phyloP scores from a whole-genome alignment of 2,797 vertebrate species.

The Gymnothorax javanicus region DNA sequence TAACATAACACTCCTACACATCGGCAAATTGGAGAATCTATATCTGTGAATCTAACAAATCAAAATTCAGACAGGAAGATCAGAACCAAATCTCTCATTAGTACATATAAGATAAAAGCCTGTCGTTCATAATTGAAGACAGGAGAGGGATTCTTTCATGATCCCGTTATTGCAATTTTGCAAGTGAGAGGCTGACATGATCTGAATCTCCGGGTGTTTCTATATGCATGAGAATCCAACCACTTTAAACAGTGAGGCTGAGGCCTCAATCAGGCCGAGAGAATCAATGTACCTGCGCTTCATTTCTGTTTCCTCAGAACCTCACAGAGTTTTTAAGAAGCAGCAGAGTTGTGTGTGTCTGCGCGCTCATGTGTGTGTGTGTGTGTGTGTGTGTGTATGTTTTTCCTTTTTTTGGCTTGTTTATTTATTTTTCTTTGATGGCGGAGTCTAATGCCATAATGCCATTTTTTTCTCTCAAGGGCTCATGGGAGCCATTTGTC shows the following conservation, averaged over 20 bases:
- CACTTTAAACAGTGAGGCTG: background rate
- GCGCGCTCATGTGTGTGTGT: too few species aligned
- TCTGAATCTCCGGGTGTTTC: background rate
- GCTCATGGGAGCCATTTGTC: background rate
- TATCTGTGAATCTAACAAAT: background rate
- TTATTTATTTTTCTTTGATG: background rate
- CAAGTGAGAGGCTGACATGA: background rate
- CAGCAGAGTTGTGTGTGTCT: too few species aligned
- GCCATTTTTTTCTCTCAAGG: background rate
- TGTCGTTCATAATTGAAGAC: slow-evolving; percentile 20
- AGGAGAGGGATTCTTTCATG: slow-evolving; percentile 6
- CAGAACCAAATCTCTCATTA: slow-evolving; percentile 12
- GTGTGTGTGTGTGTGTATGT: too few species aligned
- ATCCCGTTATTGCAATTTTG: slow-evolving; percentile 9
- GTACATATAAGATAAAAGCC: background rate
- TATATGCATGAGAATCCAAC: slow-evolving; percentile 7
- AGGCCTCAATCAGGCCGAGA: background rate
- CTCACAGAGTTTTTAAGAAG: background rate
- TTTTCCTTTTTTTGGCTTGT: background rate
- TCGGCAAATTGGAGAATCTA: background rate
- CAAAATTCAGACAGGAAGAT: background rate
- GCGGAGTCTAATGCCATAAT: background rate
- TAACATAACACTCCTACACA: background rate
- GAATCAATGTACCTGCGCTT: background rate
- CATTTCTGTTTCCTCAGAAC: background rate